Evolutionary conservation across 2,888 invertebrate species (phyloP).

Genomic region (Myopa tessellatipennis): DNA sequence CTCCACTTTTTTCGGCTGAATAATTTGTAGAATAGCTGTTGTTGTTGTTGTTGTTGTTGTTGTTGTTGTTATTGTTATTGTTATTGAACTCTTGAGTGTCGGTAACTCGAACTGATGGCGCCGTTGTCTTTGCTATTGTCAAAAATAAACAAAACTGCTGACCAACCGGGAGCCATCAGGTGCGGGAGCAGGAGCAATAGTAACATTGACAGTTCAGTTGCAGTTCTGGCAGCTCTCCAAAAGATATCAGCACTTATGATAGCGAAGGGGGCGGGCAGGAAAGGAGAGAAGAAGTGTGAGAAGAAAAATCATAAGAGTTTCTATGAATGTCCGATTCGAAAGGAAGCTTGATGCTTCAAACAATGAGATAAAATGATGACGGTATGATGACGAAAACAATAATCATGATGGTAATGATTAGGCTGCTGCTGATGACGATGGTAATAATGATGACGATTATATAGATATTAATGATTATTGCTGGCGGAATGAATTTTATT

Average conservation of each 20-base stretch:
- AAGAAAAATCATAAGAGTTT: no score
- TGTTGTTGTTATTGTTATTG: conserved; percentile 4
- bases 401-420: no score
- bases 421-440: no score
- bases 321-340: no score
- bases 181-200: not conserved
- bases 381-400: not conserved
- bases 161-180: conserved; percentile 38
- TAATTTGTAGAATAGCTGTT: not conserved
- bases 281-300: no score
- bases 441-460: no score
- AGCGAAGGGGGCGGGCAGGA: no score
- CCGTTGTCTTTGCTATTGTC: not conserved
- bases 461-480: no score
- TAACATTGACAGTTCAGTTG: not conserved
- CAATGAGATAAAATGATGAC: not conserved
- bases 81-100: not conserved
- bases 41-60: conserved; percentile 16
- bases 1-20: not conserved
- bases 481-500: no score
- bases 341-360: no score
- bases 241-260: no score
- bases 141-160: conserved; percentile 36
- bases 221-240: not conserved
- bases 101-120: not conserved